Evolutionary conservation across 2,113 vertebrate genomes (phyloP).

Genomic region (Istiophorus platypterus): DNA sequence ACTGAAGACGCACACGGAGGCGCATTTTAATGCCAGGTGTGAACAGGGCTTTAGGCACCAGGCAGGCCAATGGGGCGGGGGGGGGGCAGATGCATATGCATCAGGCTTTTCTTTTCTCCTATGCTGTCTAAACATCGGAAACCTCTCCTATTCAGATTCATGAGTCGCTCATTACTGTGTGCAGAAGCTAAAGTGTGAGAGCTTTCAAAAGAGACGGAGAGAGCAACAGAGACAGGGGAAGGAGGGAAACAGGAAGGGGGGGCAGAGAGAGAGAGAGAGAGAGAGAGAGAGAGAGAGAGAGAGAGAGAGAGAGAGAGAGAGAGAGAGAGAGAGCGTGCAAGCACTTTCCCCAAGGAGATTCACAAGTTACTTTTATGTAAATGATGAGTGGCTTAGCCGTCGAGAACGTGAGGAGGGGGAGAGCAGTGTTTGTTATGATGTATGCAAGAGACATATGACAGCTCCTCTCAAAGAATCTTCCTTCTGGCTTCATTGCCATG

Average conservation of each 20-base stretch:
- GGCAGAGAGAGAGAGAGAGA: neutral
- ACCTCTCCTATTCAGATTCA: constrained; percentile 67
- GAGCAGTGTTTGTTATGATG: constrained; percentile 44
- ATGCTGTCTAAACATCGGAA: constrained; percentile 71
- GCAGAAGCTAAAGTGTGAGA: constrained; percentile 46
- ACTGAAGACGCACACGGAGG: too few relatives aligned
- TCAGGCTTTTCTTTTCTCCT: constrained; percentile 37
- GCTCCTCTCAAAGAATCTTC: constrained; percentile 31
- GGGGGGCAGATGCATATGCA: constrained; percentile 58
- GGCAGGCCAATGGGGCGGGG: constrained; percentile 20
- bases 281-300: neutral
- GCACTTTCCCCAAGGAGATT: constrained; percentile 73
- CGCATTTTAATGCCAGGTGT: too few relatives aligned
- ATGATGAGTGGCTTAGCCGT: constrained; percentile 55
- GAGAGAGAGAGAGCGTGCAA: constrained; percentile 11
- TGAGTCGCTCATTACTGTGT: constrained; percentile 58
- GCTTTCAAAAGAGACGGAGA: constrained; percentile 41
- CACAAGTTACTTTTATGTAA: constrained; percentile 76
- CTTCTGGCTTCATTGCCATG: constrained; percentile 25
- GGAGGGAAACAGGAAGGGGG: too few relatives aligned
- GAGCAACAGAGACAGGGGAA: neutral
- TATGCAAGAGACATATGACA: constrained; percentile 61
- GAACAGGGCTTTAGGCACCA: constrained; percentile 20
- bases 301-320: neutral
- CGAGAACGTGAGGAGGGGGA: constrained; percentile 38